Evolutionary conservation across 2,113 vertebrate genomes (phyloP).

Genomic region (Dasyurus viverrinus): DNA sequence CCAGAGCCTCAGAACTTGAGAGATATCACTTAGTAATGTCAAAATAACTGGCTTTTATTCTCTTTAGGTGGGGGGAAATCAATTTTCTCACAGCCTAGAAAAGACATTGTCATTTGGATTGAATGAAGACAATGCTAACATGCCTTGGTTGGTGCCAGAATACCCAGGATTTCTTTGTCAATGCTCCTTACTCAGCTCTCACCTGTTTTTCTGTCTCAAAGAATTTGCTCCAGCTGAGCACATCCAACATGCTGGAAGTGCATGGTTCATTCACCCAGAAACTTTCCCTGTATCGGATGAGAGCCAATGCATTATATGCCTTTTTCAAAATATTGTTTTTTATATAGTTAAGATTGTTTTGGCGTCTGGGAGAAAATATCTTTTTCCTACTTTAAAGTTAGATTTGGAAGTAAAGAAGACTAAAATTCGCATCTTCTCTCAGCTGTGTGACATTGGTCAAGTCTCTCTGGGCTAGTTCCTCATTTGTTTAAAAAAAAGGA

Average conservation of each 20-base stretch:
- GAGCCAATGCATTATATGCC: not conserved
- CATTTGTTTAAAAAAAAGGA: not conserved
- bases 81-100: conserved; percentile 15
- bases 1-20: not conserved
- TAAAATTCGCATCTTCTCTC: not conserved
- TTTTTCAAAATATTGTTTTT: not conserved
- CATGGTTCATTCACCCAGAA: not conserved
- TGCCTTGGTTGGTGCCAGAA: not conserved
- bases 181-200: conserved; percentile 25
- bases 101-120: conserved; percentile 11
- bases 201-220: conserved; percentile 19
- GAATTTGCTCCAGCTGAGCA: conserved; percentile 33
- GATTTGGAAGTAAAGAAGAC: not conserved
- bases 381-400: not conserved
- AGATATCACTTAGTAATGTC: not conserved
- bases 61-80: not conserved
- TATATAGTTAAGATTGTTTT: conserved; percentile 16
- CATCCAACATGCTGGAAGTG: conserved; percentile 27
- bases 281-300: not conserved
- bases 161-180: conserved; percentile 32
- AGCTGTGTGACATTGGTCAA: not conserved
- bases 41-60: not conserved
- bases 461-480: not conserved
- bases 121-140: conserved; percentile 17
- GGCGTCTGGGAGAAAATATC: not conserved